These are phyloP conservation scores for Gadus macrocephalus DNA, from an alignment of 2,113 vertebrate genomes.

Conservation along the genomic window DNA sequence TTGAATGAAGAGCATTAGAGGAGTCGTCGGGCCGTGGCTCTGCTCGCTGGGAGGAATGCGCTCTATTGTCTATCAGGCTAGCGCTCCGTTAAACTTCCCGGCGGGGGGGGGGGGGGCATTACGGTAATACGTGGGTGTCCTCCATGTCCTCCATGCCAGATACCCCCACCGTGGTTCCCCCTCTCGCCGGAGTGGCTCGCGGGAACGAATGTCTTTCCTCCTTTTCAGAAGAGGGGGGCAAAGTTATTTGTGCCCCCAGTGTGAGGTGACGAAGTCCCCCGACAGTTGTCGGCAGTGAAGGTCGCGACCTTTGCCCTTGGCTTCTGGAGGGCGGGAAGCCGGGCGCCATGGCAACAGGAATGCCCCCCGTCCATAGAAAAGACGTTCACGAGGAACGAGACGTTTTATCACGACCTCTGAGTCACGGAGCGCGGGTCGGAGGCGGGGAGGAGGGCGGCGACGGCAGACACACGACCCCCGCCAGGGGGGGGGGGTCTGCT, in stretches of 20 bases:
- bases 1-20: conserved; percentile 55
- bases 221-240: conserved; percentile 47
- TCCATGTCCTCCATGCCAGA: conserved; percentile 12
- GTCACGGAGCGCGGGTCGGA: too few relatives aligned
- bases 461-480: too few relatives aligned
- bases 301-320: conserved; percentile 52
- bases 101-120: conserved; percentile 10
- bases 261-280: conserved; percentile 57
- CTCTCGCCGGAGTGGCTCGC: conserved; percentile 22
- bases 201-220: conserved; percentile 33
- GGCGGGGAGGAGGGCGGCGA: too few relatives aligned
- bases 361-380: too few relatives aligned
- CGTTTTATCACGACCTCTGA: too few relatives aligned
- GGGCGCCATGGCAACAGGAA: conserved; percentile 50
- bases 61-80: conserved; percentile 48
- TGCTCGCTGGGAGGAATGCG: conserved; percentile 52
- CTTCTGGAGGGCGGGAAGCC: conserved; percentile 43
- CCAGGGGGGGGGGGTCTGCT: too few relatives aligned
- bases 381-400: too few relatives aligned
- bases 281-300: conserved; percentile 56
- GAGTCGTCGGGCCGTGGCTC: conserved; percentile 59
- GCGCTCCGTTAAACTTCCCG: conserved; percentile 32
- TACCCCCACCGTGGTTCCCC: conserved; percentile 24
- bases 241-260: conserved; percentile 60
- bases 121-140: conserved; percentile 19